Evolutionary conservation across 2,113 vertebrate species (phyloP).

Genomic region (Gopherus evgoodei): DNA sequence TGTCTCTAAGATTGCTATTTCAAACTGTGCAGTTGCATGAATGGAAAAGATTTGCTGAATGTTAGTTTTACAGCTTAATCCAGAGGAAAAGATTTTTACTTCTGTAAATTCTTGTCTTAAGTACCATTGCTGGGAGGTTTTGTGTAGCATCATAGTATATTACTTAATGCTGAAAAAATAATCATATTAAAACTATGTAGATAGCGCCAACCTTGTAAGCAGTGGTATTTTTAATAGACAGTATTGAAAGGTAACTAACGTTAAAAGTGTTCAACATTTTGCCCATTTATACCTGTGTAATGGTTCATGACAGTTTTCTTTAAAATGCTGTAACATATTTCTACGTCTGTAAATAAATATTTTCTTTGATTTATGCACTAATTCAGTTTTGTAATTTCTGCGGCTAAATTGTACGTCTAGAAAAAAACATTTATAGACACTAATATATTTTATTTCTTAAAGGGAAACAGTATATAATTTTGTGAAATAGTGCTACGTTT

Average conservation of each 20-base stretch:
- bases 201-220: constrained; percentile 40
- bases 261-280: constrained; percentile 17
- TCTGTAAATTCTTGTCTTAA: constrained; percentile 68
- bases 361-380: constrained; percentile 77
- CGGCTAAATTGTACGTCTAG: background rate
- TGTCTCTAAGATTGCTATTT: constrained; percentile 34
- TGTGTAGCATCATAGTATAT: constrained; percentile 5
- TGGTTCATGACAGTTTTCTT: constrained; percentile 62
- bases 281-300: constrained; percentile 39
- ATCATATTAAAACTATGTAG: constrained; percentile 31
- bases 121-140: background rate
- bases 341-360: constrained; percentile 83
- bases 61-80: constrained; percentile 66
- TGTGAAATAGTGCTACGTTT: background rate
- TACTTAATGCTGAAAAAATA: constrained; percentile 36
- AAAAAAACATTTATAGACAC: background rate
- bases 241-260: constrained; percentile 24
- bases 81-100: constrained; percentile 56
- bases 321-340: constrained; percentile 79
- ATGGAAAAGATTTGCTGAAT: constrained; percentile 53
- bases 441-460: background rate
- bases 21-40: constrained; percentile 52
- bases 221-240: constrained; percentile 53
- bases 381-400: constrained; percentile 45
- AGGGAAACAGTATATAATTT: background rate